A percentile compares a stretch with the other conserved stretches of the same genome.
Conservation (phyloP, 2,888 invertebrate species). For the Himalopsyche kuldschensis region DNA sequence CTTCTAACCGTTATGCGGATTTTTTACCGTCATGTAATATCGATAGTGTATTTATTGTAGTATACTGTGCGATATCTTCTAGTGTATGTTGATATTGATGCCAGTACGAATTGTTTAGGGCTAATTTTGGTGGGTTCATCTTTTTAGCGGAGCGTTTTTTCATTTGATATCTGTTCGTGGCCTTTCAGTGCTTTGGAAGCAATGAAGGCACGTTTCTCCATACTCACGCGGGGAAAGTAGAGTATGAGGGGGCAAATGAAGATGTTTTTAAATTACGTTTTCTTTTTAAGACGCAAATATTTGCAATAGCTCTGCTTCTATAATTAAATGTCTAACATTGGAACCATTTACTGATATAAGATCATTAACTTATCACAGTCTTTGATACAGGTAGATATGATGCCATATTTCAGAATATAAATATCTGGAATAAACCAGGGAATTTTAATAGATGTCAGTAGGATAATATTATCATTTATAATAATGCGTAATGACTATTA, state of each 20-base stretch:
- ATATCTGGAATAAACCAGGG: no score
- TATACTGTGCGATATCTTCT: no score
- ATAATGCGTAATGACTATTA: no score
- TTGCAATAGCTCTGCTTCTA: background rate
- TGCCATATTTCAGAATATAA: no score
- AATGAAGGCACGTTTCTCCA: constrained; percentile 3
- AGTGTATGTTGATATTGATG: background rate
- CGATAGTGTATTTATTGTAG: no score
- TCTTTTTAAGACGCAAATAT: background rate
- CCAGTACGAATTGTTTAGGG: background rate
- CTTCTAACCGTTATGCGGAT: no score
- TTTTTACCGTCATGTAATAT: no score
- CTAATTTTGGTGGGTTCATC: background rate
- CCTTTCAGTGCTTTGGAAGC: constrained; percentile 6
- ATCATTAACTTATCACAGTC: background rate
- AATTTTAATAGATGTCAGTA: no score
- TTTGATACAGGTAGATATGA: background rate
- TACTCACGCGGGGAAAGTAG: background rate
- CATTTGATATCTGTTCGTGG: constrained; percentile 12
- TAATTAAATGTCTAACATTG: background rate
- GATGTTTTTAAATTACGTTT: background rate
- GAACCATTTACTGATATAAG: background rate
- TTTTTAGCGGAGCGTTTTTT: constrained; percentile 10
- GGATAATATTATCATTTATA: no score
- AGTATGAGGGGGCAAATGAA: background rate